Evolutionary conservation across 2,113 vertebrate species (phyloP).

Genomic region (Petrocephalus zakoni): DNA sequence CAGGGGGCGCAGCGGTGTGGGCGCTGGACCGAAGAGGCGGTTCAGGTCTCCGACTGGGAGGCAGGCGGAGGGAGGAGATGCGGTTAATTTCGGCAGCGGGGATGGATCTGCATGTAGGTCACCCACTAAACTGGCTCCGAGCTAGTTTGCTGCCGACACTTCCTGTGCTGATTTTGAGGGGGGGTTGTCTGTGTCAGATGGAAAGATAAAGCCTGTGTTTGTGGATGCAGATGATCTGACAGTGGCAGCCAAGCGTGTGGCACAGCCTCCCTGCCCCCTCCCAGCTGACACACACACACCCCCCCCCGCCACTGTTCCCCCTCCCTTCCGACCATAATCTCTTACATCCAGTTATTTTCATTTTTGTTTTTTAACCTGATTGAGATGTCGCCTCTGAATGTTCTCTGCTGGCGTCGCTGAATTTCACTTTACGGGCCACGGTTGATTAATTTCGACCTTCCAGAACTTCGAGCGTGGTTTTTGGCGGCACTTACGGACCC

Average conservation of each 20-base stretch:
- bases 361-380: not conserved
- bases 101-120: not conserved
- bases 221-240: not conserved
- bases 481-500: not conserved
- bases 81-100: not conserved
- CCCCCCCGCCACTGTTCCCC: not conserved
- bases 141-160: not conserved
- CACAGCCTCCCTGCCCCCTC: not conserved
- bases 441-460: not conserved
- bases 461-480: not conserved
- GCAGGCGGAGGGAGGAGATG: not conserved
- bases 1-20: not conserved
- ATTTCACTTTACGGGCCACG: not conserved
- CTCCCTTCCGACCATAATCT: not conserved
- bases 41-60: not conserved
- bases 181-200: not conserved
- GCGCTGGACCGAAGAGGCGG: not conserved
- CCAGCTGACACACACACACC: not conserved
- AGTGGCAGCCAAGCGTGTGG: not conserved
- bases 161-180: not conserved
- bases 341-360: not conserved
- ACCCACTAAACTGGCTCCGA: not conserved
- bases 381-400: not conserved
- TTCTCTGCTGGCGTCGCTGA: not conserved
- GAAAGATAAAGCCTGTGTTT: not conserved